Base-by-base conservation (phyloP, 2,888 invertebrate species). In the Homarus gammarus region DNA sequence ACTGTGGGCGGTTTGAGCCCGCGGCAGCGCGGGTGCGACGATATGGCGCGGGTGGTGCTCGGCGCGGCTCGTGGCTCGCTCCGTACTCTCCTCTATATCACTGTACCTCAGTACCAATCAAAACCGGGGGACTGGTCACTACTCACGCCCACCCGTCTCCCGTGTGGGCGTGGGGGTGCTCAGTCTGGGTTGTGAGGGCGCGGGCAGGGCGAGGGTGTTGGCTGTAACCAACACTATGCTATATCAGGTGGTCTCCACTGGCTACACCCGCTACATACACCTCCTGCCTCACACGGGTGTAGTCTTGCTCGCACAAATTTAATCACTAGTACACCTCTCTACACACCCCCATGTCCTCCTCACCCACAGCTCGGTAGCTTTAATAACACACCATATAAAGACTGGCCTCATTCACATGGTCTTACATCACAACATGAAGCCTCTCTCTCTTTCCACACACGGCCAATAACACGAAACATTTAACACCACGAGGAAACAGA, bases 31-130 rank as follows among this genome's bases (percentile, higher is more conserved):
- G 77, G 77, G 68, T 40, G 75, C 68, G 78, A 77, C 27, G 82
- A 85, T 81, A 36, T 44, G 77, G 64, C 36, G 75, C 78, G 85
- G 85, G 64, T 49, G 27, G 68, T 77, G 85, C 33, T 44, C 12
- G 31, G 61, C 75, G 77, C 40, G 78, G 85, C 78, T 77, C 31
- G 77, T 68, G 64, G 64, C 78, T 77, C 64, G 64, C 81, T 64
- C 81, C 81, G 87, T 72, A 73, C 64, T 75, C 49, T 73, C 70
- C 72, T 72, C 40, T 82, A 75, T 83, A 83, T 87, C 87, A 87
- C 82, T 82, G 85, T 85, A 83, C 87, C 87, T 75, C 82, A 73
- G 79, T 73, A 82, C 73, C 82, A 82, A 87, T 82, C 82, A 82
- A 87, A 87, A 87, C 73, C 77, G 82, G 77, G 64, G n/a, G 49